Base-by-base conservation (phyloP, 2,113 vertebrate genomes). In the Leptobrachium leishanense region DNA sequence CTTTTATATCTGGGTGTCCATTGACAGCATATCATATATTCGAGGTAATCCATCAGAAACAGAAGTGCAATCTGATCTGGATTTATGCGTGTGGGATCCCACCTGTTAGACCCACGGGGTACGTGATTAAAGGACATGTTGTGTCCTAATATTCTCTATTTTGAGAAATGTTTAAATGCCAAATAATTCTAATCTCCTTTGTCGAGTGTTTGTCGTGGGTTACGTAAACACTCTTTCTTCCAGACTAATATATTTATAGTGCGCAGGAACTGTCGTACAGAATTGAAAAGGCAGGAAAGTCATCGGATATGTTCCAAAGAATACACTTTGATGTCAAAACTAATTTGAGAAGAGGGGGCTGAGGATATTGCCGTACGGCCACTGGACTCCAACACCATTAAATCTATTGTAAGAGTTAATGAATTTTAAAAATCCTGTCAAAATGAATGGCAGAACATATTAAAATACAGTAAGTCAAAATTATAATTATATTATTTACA, bases 261-360 rank as follows among this genome's bases (percentile, higher is more conserved):
- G 20, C 44, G 42, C 67, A 53, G 75, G 53, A 77, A 68, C 54
- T 68, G 66, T 40, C 69, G 53, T 77, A 50, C 43, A 40, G 40
- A 68, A 13, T 13, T 69, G 44, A 59, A 68, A 77, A 43, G 41
- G 42, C 66, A 77, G 75, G 75, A 77, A 77, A 69, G 66, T 57
- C 66, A 77, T 77, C n/a, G 66, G 75, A 77, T 2, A 2, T 6
- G 12, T 15, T 65, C 66, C 75, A 77, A 50, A 77, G 68, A 59
- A 46, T 57, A 50, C 65, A 59, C 65, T 77, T 77, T 77, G 53
- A 77, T 77, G 75, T 77, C 75, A 77, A 15, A 69, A 46, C 46
- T 77, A 62, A 77, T 77, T 69, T 62, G 15, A 70, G 67, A 68
- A 31, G 40, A 20, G 40, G 57, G 66, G 43, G 64, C 54, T 64